These are phyloP conservation scores for Sparus aurata DNA, from an alignment of 2,797 vertebrate genomes.

Conservation along the genomic window DNA sequence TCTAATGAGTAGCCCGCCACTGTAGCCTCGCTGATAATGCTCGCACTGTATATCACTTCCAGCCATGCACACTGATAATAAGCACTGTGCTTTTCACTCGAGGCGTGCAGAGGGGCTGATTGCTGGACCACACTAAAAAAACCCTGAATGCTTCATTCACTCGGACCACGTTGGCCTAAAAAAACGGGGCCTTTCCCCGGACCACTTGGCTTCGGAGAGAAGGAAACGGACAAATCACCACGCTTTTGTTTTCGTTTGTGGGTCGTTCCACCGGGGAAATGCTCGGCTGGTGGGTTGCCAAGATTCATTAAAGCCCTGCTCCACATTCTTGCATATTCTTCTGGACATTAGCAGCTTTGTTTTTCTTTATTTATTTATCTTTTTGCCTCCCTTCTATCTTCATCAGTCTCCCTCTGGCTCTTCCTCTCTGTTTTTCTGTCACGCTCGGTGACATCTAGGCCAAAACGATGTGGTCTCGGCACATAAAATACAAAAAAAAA, in stretches of 20 bases:
- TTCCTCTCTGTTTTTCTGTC: slow-evolving; percentile 22
- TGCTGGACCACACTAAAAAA: slow-evolving; percentile 60
- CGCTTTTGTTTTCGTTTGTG: slow-evolving; percentile 66
- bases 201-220: slow-evolving; percentile 30
- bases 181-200: slow-evolving; percentile 27
- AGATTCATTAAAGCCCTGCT: slow-evolving; percentile 59
- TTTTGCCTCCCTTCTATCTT: not conserved
- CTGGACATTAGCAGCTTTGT: slow-evolving; percentile 47
- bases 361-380: slow-evolving; percentile 33
- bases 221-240: slow-evolving; percentile 47
- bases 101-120: slow-evolving; percentile 46
- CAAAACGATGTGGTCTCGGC: slow-evolving; percentile 36
- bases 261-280: slow-evolving; percentile 56
- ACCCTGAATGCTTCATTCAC: slow-evolving; percentile 65
- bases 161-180: slow-evolving; percentile 39
- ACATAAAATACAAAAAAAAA: slow-evolving; percentile 27
- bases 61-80: slow-evolving; percentile 66
- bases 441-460: slow-evolving; percentile 35
- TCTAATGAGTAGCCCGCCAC: slow-evolving; percentile 47
- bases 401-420: not conserved
- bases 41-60: slow-evolving; percentile 51
- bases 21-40: slow-evolving; percentile 32
- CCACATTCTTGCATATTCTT: slow-evolving; percentile 47
- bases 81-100: slow-evolving; percentile 52
- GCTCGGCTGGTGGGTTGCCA: slow-evolving; percentile 55